These are phyloP conservation scores for Isaurus tuberculatus DNA, from an alignment of 92 coral and sea anemone genomes.

Conservation along the genomic window DNA sequence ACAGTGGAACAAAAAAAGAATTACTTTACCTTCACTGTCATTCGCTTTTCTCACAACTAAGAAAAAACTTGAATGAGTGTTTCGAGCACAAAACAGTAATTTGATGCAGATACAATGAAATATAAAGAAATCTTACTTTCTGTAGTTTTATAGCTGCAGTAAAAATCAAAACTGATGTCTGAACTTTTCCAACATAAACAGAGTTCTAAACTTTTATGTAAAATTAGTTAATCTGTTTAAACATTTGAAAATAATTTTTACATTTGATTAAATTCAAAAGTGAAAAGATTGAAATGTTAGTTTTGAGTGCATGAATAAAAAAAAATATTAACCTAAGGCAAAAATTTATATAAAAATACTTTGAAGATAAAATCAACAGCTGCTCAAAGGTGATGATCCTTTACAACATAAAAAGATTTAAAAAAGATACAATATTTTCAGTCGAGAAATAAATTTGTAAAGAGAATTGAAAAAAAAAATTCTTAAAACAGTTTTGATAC, in stretches of 20 bases:
- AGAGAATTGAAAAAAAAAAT: background rate
- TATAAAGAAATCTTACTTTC: background rate
- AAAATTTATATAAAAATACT: background rate
- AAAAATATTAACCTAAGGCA: background rate
- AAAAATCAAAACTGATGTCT: no score
- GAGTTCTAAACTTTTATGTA: background rate
- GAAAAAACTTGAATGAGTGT: no score
- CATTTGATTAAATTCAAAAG: background rate
- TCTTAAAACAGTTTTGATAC: background rate
- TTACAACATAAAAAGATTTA: background rate
- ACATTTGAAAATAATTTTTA: background rate
- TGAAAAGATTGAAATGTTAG: background rate
- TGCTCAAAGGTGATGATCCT: background rate
- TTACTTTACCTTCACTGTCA: no score
- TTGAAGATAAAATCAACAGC: background rate
- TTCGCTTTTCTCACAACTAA: no score
- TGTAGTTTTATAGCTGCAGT: background rate
- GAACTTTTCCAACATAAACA: background rate
- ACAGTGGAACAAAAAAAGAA: no score
- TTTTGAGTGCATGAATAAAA: background rate
- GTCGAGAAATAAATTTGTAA: background rate
- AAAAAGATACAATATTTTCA: background rate
- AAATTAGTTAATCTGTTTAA: background rate
- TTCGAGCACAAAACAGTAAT: no score
- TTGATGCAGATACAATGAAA: background rate